Conservation (phyloP, 35 echinoderm and acorn worm species). For the Lytechinus variegatus region DNA sequence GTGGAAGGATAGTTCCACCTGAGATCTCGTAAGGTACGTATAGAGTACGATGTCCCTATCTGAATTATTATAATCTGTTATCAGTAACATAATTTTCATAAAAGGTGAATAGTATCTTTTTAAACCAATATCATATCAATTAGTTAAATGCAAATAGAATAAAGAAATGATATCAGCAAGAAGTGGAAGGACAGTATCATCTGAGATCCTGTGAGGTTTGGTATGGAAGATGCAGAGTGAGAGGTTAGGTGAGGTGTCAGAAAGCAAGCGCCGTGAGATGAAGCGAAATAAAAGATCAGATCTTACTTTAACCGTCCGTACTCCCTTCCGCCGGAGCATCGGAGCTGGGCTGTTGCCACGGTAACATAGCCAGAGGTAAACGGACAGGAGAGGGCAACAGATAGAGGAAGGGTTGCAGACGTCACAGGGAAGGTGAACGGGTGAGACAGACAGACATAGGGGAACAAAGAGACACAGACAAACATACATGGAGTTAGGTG, state of each 20-base stretch:
- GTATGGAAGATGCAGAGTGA: not conserved
- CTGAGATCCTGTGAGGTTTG: not conserved
- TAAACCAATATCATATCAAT: too few relatives aligned
- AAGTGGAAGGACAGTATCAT: not conserved
- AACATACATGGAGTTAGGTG: not conserved
- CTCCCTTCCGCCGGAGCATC: not conserved
- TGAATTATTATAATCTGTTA: too few relatives aligned
- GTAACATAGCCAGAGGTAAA: not conserved
- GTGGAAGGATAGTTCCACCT: too few relatives aligned
- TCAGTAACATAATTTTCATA: too few relatives aligned
- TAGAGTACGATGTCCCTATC: too few relatives aligned
- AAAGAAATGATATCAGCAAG: conserved; percentile 11
- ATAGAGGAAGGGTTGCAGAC: conserved; percentile 6
- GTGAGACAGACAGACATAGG: conserved; percentile 14
- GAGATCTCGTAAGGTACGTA: too few relatives aligned
- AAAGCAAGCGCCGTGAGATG: not conserved
- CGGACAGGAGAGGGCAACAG: not conserved
- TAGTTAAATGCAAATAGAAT: too few relatives aligned
- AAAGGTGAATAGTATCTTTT: too few relatives aligned
- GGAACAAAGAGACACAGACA: conserved; percentile 9
- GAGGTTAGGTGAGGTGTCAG: not conserved
- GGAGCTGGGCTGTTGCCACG: not conserved
- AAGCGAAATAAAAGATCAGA: not conserved
- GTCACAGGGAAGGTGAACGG: not conserved
- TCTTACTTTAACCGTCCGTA: not conserved